These are phyloP conservation scores for Harlomillsia oculata DNA, from an alignment of 1,140 invertebrate species.

Conservation along the genomic window DNA sequence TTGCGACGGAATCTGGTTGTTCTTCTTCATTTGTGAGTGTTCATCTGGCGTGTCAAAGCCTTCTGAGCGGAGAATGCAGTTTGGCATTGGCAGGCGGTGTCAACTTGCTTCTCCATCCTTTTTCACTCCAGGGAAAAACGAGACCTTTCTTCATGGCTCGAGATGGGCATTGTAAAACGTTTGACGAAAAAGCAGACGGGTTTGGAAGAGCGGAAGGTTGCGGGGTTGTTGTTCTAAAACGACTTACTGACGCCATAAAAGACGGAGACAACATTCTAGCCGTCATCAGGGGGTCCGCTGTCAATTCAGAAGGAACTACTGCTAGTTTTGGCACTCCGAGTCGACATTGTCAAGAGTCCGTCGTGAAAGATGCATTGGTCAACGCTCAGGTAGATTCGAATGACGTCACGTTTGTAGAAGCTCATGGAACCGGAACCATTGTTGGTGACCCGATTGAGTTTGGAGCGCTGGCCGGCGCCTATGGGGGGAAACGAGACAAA, in stretches of 20 bases:
- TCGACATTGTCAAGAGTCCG: conserved; percentile 39
- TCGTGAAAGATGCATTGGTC: conserved; percentile 46
- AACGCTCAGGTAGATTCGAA: conserved; percentile 45
- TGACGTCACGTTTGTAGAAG: conserved; percentile 47
- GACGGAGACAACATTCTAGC: conserved; percentile 5
- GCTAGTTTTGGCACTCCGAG: conserved; percentile 13
- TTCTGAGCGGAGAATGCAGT: conserved; percentile 5
- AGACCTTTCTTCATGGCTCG: background rate
- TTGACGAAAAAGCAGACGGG: conserved; percentile 20
- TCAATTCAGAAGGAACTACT: conserved; percentile 5
- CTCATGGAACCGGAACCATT: conserved; percentile 52
- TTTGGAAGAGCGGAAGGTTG: conserved; percentile 10
- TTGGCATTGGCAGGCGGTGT: conserved; percentile 25
- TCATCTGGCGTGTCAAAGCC: conserved; percentile 22
- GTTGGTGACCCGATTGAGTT: conserved; percentile 28
- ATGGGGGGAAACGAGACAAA: conserved; percentile 40
- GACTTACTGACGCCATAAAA: background rate
- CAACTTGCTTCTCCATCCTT: conserved; percentile 7
- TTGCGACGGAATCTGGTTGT: conserved; percentile 18
- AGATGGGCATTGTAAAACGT: conserved; percentile 18
- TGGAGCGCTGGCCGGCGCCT: conserved; percentile 45
- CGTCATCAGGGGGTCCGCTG: background rate
- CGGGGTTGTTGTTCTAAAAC: conserved; percentile 1
- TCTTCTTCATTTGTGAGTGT: conserved; percentile 17
- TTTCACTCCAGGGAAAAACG: no score